Percentiles rank a stretch among this genome's conserved stretches.
phyloP scores from a whole-genome alignment of 1,140 invertebrate genomes.

The Drosophila lini region DNA sequence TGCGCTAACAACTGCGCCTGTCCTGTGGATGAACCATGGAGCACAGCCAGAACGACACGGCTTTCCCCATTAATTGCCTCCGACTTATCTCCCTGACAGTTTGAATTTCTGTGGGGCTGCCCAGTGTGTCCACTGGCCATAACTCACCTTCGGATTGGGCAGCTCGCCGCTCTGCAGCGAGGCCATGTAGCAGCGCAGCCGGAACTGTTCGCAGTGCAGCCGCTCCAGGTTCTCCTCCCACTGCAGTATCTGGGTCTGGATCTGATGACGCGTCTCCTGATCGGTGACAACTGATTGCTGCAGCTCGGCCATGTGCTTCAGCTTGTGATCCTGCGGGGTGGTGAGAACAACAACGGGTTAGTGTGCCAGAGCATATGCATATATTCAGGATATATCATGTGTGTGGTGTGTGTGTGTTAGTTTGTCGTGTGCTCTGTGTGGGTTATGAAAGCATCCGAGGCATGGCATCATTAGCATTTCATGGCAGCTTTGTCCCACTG shows the following conservation, averaged over 20 bases:
- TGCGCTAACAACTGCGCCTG: constrained; percentile 14
- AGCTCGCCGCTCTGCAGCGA: constrained; percentile 97
- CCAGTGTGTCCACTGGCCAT: constrained; percentile 11
- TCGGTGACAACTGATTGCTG: constrained; percentile 97
- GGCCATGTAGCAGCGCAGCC: constrained; percentile 98
- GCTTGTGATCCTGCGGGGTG: constrained; percentile 93
- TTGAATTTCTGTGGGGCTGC: constrained; percentile 4
- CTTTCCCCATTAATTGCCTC: constrained; percentile 35
- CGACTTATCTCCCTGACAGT: constrained; percentile 42
- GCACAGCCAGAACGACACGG: constrained; percentile 11
- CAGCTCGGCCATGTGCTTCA: constrained; percentile 98
- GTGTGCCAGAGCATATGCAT: constrained; percentile 30
- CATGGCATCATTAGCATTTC: constrained; percentile 80
- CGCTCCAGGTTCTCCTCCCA: constrained; percentile 99
- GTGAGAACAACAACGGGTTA: constrained; percentile 45
- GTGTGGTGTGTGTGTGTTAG: constrained; percentile 8
- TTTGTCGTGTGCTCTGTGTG: constrained; percentile 28
- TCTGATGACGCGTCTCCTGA: constrained; percentile 94
- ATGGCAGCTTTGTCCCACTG: constrained; percentile 63
- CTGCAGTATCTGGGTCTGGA: constrained; percentile 95
- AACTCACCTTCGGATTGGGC: constrained; percentile 97
- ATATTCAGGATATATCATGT: constrained; percentile 12
- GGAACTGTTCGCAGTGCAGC: constrained; percentile 98
- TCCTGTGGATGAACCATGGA: constrained; percentile 14
- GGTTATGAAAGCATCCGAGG: constrained; percentile 74